Evolutionary conservation across 2,888 invertebrate genomes (phyloP).

Genomic region (Hipparchia sbordonii): DNA sequence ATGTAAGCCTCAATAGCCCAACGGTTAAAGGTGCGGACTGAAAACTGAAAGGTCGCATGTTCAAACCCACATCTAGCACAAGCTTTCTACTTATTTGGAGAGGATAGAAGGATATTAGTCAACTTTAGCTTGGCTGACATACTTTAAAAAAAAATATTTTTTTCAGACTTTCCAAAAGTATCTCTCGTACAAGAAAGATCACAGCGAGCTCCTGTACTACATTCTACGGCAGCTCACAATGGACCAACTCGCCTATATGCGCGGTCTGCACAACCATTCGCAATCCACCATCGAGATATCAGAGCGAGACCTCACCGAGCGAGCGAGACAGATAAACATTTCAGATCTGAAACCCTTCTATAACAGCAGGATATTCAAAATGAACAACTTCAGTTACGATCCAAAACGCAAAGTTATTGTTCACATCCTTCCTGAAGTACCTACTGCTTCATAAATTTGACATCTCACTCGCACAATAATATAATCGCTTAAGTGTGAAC

Average conservation of each 20-base stretch:
- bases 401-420: slow-evolving; percentile 91
- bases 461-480: background rate
- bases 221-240: slow-evolving; percentile 95
- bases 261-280: slow-evolving; percentile 85
- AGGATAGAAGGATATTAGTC: too few relatives aligned
- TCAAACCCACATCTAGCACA: too few relatives aligned
- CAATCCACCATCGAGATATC: slow-evolving; percentile 90
- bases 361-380: slow-evolving; percentile 93
- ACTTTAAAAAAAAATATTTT: slow-evolving; percentile 26
- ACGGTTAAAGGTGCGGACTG: too few relatives aligned
- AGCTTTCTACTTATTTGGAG: too few relatives aligned
- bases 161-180: slow-evolving; percentile 96
- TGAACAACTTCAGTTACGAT: slow-evolving; percentile 95
- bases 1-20: too few relatives aligned
- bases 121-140: too few relatives aligned
- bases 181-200: slow-evolving; percentile 96
- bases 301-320: slow-evolving; percentile 85
- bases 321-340: slow-evolving; percentile 96
- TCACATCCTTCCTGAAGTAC: slow-evolving; percentile 88
- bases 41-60: too few relatives aligned
- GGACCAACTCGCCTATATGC: slow-evolving; percentile 94
- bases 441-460: slow-evolving; percentile 50
- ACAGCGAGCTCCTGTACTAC: slow-evolving; percentile 97
- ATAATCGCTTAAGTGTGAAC: background rate
- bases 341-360: slow-evolving; percentile 95